Evolutionary conservation across 2,113 vertebrate genomes (phyloP), one percentile per base, ranked within the genome.

Genomic region (Vicugna pacos): DNA sequence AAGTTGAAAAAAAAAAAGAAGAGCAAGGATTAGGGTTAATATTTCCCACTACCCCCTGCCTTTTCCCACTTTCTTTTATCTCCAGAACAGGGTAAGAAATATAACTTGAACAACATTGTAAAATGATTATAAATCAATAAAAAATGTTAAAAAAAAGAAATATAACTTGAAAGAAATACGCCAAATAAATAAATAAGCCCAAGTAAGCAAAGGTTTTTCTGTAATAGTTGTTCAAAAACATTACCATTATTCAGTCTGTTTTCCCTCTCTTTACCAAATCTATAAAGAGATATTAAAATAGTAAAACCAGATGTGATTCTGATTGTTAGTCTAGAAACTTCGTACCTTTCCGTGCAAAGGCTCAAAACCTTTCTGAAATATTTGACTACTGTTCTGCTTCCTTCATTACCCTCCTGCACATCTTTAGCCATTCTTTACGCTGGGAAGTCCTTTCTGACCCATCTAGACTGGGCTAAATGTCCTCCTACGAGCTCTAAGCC

Each of bases 341-440:
- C 38, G 64, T 73, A 50, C 8, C 54, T 42, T 8, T 42, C 5
- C 8, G 75, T 15, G 9, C 58, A 52, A 90, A 73, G 7, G 14
- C 46, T 92, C 72, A 89, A 73, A 84, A 52, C 35, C 56, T 80
- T 92, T 88, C 54, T 48, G 58, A 73, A 67, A 89, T n/a, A 80
- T 52, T 32, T 70, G 69, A 64, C 32, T 26, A 38, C 42, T 82
- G 13, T 67, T 86, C 67, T 35, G 60, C 14, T 62, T 56, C 54
- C 38, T 84, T 67, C 48, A 26, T 48, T 52, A 30, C 13, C 38
- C 13, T 81, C 10, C 46, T 89, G 62, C 79, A 19, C n/a, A 54
- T 64, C 30, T 75, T 72, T 35, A 65, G 56, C 10, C 42, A 60
- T 54, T 67, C 64, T 90, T 85, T 24, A 62, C 52, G 85, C 46